phyloP scores from a whole-genome alignment of 2,888 invertebrate genomes.

The Heliconius cydno region DNA sequence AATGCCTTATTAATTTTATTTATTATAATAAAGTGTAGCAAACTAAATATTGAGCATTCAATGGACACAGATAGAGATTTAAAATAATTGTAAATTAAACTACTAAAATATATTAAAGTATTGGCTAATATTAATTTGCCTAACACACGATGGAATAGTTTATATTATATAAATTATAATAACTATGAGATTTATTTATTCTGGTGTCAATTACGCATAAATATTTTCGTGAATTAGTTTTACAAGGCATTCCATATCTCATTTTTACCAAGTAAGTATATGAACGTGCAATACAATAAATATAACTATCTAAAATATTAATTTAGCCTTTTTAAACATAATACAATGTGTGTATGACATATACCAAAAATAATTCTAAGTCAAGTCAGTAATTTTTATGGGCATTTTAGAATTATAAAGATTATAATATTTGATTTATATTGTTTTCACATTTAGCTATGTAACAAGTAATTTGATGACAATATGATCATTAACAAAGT shows the following conservation, averaged over 20 bases:
- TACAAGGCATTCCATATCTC: background rate
- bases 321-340: background rate
- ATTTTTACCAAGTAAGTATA: background rate
- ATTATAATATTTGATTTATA: background rate
- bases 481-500: slow-evolving; percentile 14
- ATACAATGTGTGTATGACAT: background rate
- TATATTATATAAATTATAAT: background rate
- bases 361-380: background rate
- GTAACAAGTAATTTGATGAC: slow-evolving; percentile 1
- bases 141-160: background rate
- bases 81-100: background rate
- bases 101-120: background rate
- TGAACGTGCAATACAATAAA: background rate
- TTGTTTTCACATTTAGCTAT: background rate
- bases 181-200: background rate
- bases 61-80: background rate
- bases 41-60: background rate
- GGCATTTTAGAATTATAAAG: slow-evolving; percentile 6
- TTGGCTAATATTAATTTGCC: background rate
- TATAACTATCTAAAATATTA: no score
- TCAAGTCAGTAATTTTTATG: background rate
- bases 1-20: slow-evolving; percentile 26
- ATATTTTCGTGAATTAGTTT: background rate
- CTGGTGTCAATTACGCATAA: slow-evolving; percentile 13
- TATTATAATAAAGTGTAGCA: background rate